Evolutionary conservation across 2,888 invertebrate species (phyloP).

Genomic region (Drosophila heteroneura): DNA sequence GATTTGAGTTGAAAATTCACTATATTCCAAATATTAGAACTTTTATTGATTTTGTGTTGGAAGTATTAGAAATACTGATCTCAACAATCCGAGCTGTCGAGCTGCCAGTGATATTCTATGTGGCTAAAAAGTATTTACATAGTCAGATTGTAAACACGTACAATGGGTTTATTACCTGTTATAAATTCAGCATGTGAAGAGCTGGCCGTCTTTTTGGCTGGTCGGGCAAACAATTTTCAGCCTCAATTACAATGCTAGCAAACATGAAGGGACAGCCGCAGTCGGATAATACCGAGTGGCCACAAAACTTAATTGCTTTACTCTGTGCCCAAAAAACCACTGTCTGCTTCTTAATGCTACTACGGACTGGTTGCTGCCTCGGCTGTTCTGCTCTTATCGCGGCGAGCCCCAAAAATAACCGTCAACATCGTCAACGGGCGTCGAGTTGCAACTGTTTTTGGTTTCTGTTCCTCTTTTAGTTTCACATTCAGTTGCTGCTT

Average conservation of each 20-base stretch:
- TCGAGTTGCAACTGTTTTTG: slow-evolving; percentile 42
- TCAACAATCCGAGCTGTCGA: background rate
- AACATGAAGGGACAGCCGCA: slow-evolving; percentile 53
- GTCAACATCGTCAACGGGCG: slow-evolving; percentile 61
- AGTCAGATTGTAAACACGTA: slow-evolving; percentile 5
- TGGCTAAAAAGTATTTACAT: background rate
- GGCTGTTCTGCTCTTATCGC: slow-evolving; percentile 62
- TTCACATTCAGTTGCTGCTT: slow-evolving; percentile 41
- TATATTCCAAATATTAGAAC: too few relatives aligned
- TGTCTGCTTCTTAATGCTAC: slow-evolving; percentile 66
- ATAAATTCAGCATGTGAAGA: slow-evolving; percentile 54
- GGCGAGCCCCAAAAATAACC: slow-evolving; percentile 63
- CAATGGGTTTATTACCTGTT: slow-evolving; percentile 32
- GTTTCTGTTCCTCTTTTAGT: slow-evolving; percentile 27
- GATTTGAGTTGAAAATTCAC: background rate
- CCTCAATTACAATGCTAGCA: slow-evolving; percentile 57
- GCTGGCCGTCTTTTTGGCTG: slow-evolving; percentile 21
- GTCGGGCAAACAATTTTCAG: slow-evolving; percentile 49
- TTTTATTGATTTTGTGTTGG: background rate
- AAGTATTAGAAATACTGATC: background rate
- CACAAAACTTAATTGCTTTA: slow-evolving; percentile 77
- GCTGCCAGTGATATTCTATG: background rate
- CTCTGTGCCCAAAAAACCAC: slow-evolving; percentile 55
- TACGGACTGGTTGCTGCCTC: slow-evolving; percentile 16
- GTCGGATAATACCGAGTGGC: slow-evolving; percentile 59